Percentiles rank a stretch among this genome's conserved stretches.
phyloP scores from a whole-genome alignment of 2,113 vertebrate species.

The Puma concolor region DNA sequence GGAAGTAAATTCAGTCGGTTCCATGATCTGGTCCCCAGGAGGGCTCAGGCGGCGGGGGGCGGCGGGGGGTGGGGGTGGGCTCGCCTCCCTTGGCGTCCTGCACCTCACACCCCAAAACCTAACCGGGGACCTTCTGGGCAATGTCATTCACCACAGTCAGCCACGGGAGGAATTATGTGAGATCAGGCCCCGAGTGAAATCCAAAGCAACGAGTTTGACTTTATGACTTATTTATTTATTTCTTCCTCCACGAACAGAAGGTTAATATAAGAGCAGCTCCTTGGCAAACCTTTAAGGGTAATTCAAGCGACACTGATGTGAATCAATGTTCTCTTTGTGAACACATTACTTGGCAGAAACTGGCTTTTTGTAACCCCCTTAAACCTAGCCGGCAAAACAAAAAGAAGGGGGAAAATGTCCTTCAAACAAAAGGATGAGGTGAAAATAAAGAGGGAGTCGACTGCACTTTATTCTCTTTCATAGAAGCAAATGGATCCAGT shows the following conservation, averaged over 20 bases:
- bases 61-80: neutral
- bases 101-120: neutral
- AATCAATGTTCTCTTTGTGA: conserved; percentile 97
- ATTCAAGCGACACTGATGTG: conserved; percentile 98
- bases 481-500: conserved; percentile 99
- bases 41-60: fast-evolving
- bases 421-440: conserved; percentile 98
- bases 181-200: conserved; percentile 55
- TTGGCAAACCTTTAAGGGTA: conserved; percentile 95
- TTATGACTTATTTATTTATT: conserved; percentile 85
- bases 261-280: conserved; percentile 95
- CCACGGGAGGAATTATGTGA: conserved; percentile 67
- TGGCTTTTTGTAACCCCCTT: conserved; percentile 95
- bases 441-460: conserved; percentile 94
- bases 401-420: conserved; percentile 87
- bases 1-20: neutral
- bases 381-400: conserved; percentile 94
- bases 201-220: conserved; percentile 75
- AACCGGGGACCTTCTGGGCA: neutral
- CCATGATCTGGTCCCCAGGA: neutral
- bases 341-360: conserved; percentile 98
- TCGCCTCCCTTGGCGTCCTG: too few species aligned
- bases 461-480: conserved; percentile 96
- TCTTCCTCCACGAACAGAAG: conserved; percentile 85
- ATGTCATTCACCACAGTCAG: conserved; percentile 53